Conservation (phyloP, 2,113 vertebrate species). For the Beaufortia kweichowensis region DNA sequence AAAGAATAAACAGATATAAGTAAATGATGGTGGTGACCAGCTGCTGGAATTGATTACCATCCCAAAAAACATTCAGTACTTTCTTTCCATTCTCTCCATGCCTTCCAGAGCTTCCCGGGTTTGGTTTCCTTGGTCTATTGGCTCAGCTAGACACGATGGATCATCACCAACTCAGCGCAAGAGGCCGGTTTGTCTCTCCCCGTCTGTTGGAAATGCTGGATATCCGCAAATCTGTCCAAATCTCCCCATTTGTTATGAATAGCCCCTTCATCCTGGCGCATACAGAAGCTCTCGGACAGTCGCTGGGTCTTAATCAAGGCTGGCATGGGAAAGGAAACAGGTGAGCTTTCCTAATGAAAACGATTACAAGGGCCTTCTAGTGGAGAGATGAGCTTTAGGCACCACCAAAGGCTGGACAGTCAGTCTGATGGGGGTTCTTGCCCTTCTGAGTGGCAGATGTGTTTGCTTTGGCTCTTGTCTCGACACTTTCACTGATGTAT, state of each 20-base stretch:
- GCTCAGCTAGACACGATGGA: slow-evolving; percentile 21
- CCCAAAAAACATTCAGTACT: background rate
- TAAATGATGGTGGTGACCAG: background rate
- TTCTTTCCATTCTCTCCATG: background rate
- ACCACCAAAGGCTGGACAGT: slow-evolving; percentile 44
- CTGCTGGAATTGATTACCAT: background rate
- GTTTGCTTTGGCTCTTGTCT: slow-evolving; percentile 17
- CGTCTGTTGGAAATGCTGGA: slow-evolving; percentile 25
- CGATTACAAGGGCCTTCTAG: slow-evolving; percentile 49
- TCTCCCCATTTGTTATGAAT: slow-evolving; percentile 46
- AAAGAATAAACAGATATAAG: background rate
- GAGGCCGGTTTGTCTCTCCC: slow-evolving; percentile 24
- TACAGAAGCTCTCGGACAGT: slow-evolving; percentile 29
- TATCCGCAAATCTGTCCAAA: slow-evolving; percentile 14
- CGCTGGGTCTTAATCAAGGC: slow-evolving; percentile 52
- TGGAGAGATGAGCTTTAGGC: slow-evolving; percentile 39
- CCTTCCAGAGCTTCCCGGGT: background rate
- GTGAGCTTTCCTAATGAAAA: slow-evolving; percentile 60
- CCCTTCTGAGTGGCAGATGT: slow-evolving; percentile 27
- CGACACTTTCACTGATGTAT: background rate
- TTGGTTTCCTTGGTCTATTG: slow-evolving; percentile 30
- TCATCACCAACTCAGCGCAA: slow-evolving; percentile 19
- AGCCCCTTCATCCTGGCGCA: slow-evolving; percentile 42
- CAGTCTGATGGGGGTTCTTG: slow-evolving; percentile 34
- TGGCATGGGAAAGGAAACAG: slow-evolving; percentile 58